A percentile compares a stretch with the other conserved stretches of the same genome.
phyloP scores from a whole-genome alignment of 2,113 vertebrate species.

The Athene noctua region DNA sequence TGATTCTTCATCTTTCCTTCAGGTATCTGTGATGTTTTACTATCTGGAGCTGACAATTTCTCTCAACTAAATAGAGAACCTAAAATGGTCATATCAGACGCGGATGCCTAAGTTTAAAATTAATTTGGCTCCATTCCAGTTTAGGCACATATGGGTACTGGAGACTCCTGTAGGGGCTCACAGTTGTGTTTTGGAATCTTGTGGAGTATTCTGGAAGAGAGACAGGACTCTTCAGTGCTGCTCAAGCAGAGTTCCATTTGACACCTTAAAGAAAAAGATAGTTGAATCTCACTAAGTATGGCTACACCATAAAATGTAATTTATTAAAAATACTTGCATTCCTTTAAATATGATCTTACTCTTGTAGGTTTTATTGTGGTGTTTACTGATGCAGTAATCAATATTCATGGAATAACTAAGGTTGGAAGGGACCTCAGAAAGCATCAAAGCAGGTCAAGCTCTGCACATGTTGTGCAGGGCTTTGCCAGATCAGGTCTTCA shows the following conservation, averaged over 20 bases:
- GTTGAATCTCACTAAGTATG: neutral
- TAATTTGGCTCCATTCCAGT: neutral
- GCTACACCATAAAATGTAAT: neutral
- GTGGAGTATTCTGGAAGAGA: neutral
- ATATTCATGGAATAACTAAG: neutral
- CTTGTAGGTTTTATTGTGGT: neutral
- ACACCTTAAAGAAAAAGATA: neutral
- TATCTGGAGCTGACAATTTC: neutral
- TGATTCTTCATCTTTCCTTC: neutral
- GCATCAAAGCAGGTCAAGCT: neutral
- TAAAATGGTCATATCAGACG: neutral
- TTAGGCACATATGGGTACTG: neutral
- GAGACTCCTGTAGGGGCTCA: neutral
- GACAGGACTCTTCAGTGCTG: neutral
- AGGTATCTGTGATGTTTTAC: neutral
- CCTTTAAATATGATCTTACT: neutral
- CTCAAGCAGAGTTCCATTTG: neutral
- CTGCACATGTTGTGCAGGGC: neutral
- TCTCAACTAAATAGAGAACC: neutral
- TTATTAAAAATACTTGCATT: neutral
- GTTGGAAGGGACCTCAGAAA: neutral
- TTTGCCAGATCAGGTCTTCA: neutral
- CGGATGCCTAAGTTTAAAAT: neutral
- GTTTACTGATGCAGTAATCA: neutral
- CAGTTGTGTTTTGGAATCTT: neutral